Evolutionary conservation across 92 coral and sea anemone genomes (phyloP), one percentile per base, ranked within the genome.

Genomic region (Bergia puertoricense): DNA sequence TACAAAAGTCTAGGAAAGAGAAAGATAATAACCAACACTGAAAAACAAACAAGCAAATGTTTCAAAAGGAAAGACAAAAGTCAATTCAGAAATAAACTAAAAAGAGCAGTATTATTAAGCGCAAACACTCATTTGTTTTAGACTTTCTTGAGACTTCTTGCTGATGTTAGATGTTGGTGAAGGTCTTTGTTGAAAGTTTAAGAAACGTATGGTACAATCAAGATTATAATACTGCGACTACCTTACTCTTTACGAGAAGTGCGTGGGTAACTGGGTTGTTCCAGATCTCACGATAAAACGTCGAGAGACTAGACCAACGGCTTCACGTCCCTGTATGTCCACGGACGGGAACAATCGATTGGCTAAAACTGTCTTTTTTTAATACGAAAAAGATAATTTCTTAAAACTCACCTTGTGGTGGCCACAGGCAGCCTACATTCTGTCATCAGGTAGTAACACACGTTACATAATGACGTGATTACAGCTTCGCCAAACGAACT

Each of bases 341-440:
- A 66, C 73, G 20, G 40, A 38, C 74, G 71, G n/a, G 30, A 6
- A n/a, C 20, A 16, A 5, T 65, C 15, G 71, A n/a, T 65, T 18
- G 23, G 37, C 22, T 69, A 65, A 15, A n/a, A n/a, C 71, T n/a
- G 39, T 30, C 30, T 30, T 30, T 30, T 30, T 30, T 30, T 30
- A 30, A 30, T 30, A 30, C 30, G 30, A 30, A 30, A 30, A 30
- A 30, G 30, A 30, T 14, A 11, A 73, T 3, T 36, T 36, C 30
- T 37, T 43, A 39, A 74, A 74, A 3, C 87, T 68, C 13, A 84
- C 87, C 87, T 84, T 69, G 87, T 84, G 3, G 87, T 84, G 48
- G 87, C 87, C n/a, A 84, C 87, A 45, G 87, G 87, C 20, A 84
- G 23, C 74, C 45, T 74, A 48, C 76, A 84, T 54, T 84, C 78